phyloP scores from a whole-genome alignment of 2,113 vertebrate species.

The Chionodraco myersi region DNA sequence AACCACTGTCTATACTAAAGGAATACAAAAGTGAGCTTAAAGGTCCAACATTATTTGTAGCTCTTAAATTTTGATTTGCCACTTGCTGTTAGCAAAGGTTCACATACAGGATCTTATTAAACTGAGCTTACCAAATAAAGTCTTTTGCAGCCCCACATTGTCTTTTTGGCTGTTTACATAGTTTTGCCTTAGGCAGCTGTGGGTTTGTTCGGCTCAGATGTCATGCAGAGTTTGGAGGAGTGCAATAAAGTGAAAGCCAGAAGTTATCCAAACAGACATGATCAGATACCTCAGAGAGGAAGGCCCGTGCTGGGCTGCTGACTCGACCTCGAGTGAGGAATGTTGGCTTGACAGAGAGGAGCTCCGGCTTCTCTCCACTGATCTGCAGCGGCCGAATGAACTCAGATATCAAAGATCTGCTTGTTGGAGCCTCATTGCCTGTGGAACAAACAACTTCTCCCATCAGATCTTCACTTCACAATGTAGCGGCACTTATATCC shows the following conservation, averaged over 20 bases:
- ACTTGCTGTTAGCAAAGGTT: too few relatives aligned
- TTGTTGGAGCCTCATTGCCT: constrained; percentile 89
- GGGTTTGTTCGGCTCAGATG: background rate
- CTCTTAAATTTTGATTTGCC: too few relatives aligned
- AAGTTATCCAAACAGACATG: background rate
- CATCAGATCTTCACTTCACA: constrained; percentile 39
- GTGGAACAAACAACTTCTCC: constrained; percentile 47
- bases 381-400: constrained; percentile 89
- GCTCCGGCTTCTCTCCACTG: constrained; percentile 89
- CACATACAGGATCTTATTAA: too few relatives aligned
- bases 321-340: constrained; percentile 87
- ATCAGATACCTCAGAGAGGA: constrained; percentile 88
- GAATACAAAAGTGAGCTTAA: too few relatives aligned
- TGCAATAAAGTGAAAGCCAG: background rate
- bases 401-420: constrained; percentile 88
- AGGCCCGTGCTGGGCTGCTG: constrained; percentile 86
- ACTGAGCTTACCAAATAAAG: too few relatives aligned
- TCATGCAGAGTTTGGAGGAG: constrained; percentile 7
- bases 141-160: background rate
- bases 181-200: background rate
- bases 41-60: too few relatives aligned
- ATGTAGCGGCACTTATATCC: constrained; percentile 15
- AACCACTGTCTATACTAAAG: too few relatives aligned
- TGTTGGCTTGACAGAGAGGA: constrained; percentile 89
- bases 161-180: background rate